phyloP scores from a whole-genome alignment of 2,113 vertebrate species.

The Artemisiospiza belli region DNA sequence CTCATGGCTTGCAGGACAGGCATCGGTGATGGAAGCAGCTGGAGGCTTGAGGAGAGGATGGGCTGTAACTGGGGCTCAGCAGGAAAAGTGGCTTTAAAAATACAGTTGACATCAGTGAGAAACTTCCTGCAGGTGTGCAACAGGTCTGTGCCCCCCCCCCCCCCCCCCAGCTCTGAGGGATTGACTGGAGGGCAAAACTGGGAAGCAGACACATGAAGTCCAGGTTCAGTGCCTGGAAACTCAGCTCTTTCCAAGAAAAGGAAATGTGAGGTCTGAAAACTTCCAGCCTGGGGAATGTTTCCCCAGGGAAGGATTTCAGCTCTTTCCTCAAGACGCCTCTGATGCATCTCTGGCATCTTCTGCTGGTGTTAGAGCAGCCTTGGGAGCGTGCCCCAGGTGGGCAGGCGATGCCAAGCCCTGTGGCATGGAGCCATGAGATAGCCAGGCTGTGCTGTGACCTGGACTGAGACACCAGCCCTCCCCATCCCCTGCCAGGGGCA shows the following conservation, averaged over 20 bases:
- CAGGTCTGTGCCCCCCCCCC: not conserved
- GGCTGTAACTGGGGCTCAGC: not conserved
- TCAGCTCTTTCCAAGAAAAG: conserved; percentile 28
- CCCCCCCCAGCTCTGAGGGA: rapidly evolving
- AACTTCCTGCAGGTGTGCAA: not conserved
- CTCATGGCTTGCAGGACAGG: not conserved
- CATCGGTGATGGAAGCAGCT: rapidly evolving
- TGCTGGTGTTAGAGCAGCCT: not conserved
- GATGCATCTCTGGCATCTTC: not conserved
- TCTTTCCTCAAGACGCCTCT: not conserved
- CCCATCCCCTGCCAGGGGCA: not conserved
- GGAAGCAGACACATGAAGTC: not conserved
- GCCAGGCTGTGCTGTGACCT: not conserved
- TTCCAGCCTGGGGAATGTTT: conserved; percentile 9
- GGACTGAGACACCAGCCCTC: not conserved
- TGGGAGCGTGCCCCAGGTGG: not conserved
- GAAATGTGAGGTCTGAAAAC: not conserved
- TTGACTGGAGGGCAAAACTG: rapidly evolving
- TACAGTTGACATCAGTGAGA: not conserved
- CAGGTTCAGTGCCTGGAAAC: not conserved
- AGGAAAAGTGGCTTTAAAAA: not conserved
- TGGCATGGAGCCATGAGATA: not conserved
- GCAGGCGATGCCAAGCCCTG: not conserved
- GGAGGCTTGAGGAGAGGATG: not conserved
- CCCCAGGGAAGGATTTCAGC: not conserved